A percentile compares a stretch with the other conserved stretches of the same genome.
These are phyloP conservation scores for Leptopilina syphax DNA, from an alignment of 2,888 invertebrate species.

Conservation along the genomic window DNA sequence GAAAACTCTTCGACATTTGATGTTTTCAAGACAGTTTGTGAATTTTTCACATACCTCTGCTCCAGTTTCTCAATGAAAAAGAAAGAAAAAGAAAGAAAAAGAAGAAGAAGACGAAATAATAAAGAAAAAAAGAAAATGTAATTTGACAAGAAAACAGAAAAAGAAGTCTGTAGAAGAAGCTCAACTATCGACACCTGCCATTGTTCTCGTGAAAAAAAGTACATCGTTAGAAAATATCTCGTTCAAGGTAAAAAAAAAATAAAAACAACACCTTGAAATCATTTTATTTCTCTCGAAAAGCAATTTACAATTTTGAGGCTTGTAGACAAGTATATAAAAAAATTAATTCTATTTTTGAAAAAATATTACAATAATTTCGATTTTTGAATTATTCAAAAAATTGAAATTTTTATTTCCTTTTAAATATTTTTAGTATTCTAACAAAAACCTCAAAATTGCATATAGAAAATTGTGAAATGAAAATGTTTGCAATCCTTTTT, in stretches of 20 bases:
- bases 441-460: no score
- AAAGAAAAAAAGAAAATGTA: conserved; percentile 3
- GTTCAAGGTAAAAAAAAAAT: background rate
- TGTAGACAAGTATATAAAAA: background rate
- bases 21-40: background rate
- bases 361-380: background rate
- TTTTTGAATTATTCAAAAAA: no score
- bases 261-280: background rate
- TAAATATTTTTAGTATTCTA: no score
- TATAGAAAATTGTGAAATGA: no score
- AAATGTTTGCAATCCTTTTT: no score
- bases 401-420: no score
- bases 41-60: background rate
- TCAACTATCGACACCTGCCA: conserved; percentile 35
- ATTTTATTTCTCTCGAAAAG: conserved; percentile 4
- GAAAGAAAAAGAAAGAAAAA: conserved; percentile 11
- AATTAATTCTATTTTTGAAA: no score
- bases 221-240: background rate
- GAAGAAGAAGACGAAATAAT: no score
- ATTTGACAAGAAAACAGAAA: conserved; percentile 2
- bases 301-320: background rate
- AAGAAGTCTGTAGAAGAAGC: conserved; percentile 9
- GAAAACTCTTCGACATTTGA: conserved; percentile 14
- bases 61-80: conserved; percentile 9
- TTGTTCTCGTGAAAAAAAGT: background rate